Conservation (phyloP, 1,140 invertebrate species). For the Zaprionus ghesquierei region DNA sequence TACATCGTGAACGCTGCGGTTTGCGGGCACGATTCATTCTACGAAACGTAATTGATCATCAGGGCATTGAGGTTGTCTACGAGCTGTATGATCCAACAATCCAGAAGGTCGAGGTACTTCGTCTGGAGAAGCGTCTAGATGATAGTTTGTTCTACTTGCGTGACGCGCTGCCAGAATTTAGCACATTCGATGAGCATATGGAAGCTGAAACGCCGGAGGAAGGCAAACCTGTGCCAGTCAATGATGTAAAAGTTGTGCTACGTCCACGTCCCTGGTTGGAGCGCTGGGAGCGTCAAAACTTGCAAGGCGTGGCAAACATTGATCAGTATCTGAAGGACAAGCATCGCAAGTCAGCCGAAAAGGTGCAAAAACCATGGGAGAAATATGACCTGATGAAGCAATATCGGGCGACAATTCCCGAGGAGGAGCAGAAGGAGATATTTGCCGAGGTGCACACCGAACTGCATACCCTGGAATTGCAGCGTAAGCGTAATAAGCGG, state of each 20-base stretch:
- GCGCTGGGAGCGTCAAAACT: slow-evolving; percentile 91
- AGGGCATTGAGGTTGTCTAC: slow-evolving; percentile 91
- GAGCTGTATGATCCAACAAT: slow-evolving; percentile 97
- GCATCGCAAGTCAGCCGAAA: slow-evolving; percentile 84
- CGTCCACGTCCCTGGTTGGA: slow-evolving; percentile 93
- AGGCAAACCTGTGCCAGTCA: slow-evolving; percentile 92
- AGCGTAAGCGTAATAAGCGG: slow-evolving; percentile 87
- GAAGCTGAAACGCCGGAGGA: slow-evolving; percentile 91
- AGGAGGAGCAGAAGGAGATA: slow-evolving; percentile 93
- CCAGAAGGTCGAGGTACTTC: slow-evolving; percentile 93
- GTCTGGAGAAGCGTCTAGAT: slow-evolving; percentile 97
- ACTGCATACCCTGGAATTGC: slow-evolving; percentile 87
- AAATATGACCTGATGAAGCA: slow-evolving; percentile 97
- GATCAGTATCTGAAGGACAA: slow-evolving; percentile 85
- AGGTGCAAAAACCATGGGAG: slow-evolving; percentile 89
- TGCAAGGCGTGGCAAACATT: slow-evolving; percentile 90
- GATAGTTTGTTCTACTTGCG: slow-evolving; percentile 94
- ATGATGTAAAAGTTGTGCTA: slow-evolving; percentile 92
- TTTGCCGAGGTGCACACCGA: slow-evolving; percentile 91
- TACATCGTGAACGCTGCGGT: slow-evolving; percentile 91
- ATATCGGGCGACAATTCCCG: slow-evolving; percentile 92
- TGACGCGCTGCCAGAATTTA: slow-evolving; percentile 96
- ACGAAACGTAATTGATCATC: slow-evolving; percentile 96
- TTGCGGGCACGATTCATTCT: slow-evolving; percentile 92
- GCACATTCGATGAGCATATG: slow-evolving; percentile 97